Base-by-base conservation (phyloP, 1,140 invertebrate genomes). In the Tribolium madens region DNA sequence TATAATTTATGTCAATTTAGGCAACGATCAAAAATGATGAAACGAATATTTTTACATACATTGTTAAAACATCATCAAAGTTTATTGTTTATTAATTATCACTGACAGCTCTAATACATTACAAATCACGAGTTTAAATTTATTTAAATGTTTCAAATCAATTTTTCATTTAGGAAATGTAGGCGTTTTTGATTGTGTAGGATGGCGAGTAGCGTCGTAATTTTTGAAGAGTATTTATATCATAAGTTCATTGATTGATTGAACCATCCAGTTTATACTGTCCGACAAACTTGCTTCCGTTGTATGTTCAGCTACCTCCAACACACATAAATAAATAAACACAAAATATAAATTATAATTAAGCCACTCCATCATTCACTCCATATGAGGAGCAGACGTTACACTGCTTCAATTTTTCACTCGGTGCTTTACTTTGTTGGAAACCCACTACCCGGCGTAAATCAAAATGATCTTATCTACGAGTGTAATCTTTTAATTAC, bases 401-500 rank as follows among this genome's bases (percentile, higher is more conserved):
- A 5, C 18, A 26, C 18, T 5, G 52, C 52, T 26, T 26, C 52
- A 14, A 57, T 71, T 47, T 71, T 47, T 71, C 46, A 47, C 14
- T 47, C 17, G 12, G 70, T 72, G 70, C 70, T 6, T 72, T 72
- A 72, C 70, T 72, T 52, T 50, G 70, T 26, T 72, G 21, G 21
- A 72, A 50, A 31, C 26, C 42, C 21, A 52, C 10, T 72, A 46
- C 26, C 70, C 13, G 14, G 12, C 46, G 52, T 50, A 72, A 72
- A 72, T 72, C 46, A 72, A 72, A 52, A 46, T 26, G 50, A 52
- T 31, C 14, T 71, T 50, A 72, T 72, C 70, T 72, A 50, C 31
- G 13, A 14, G 1, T 14, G 70, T 72, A 50, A 72, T 72, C 46
- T 72, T 50, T 72, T 72, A 72, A 72, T 72, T 72, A 72, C 70